Base-by-base conservation (phyloP, 2,113 vertebrate species). In the Grantiella picta region DNA sequence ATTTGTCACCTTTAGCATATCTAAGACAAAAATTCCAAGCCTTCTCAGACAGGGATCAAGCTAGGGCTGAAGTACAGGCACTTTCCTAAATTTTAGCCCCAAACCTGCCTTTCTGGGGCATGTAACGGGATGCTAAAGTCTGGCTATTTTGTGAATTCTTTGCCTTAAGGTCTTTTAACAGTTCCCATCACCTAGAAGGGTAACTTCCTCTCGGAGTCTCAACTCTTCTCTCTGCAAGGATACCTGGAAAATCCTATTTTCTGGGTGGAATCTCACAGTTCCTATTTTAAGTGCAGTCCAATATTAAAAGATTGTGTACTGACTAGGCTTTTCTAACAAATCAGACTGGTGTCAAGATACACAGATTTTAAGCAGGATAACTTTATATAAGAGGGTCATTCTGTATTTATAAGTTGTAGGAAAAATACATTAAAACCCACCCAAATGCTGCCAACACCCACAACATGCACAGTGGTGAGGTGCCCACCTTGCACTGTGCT, bases 311-410 rank as follows among this genome's bases (percentile, higher is more conserved):
- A 24, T 4, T 52, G 5, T 44, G 35, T 28, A 21, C 38, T 63
- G 60, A 66, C 19, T 9, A 25, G 50, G 57, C 2, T 82, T 92
- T 64, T 44, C 49, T 38, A 27, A 20, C 24, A 69, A 78, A 82
- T 15, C 29, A 52, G 44, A 8, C 33, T 20, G 9, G 12, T 68
- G 29, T 22, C 24, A 80, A 80, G 31, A 72, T 10, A 49, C 23
- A 44, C 0, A 0, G 64, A 76, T 7, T 27, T 50, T 28, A 53
- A 1, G 69, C 19, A 52, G 19, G 28, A 40, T 52, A 78, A 54
- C 11, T 61, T 84, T 38, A 61, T 61, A 47, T 15, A 56, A 65
- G 16, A 70, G 8, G 14, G 15, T 60, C 88, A 10, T 69, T 92
- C 86, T 69, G 7, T 40, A 60, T 80, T 85, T 53, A 64, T 69